Evolutionary conservation across 1,140 invertebrate genomes (phyloP).

Genomic region (Tetragonula clypearis): DNA sequence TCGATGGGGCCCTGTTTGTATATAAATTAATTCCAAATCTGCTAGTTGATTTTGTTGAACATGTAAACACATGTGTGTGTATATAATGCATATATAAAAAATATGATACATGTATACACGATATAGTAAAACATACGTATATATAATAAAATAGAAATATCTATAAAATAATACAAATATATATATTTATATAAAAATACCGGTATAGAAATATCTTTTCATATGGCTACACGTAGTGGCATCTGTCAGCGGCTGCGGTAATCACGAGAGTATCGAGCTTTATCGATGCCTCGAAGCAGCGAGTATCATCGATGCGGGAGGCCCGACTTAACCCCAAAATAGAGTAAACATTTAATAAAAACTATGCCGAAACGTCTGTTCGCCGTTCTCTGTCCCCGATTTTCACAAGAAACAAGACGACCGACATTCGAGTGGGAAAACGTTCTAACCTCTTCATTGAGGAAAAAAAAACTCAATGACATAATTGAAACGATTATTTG

Average conservation of each 20-base stretch:
- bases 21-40: too few relatives aligned
- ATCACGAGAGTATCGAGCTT: conserved; percentile 18
- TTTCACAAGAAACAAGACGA: neutral
- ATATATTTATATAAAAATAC: too few relatives aligned
- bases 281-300: conserved; percentile 40
- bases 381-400: neutral
- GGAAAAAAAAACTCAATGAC: conserved; percentile 31
- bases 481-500: conserved; percentile 53
- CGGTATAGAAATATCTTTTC: neutral
- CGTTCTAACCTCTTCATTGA: neutral
- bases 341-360: conserved; percentile 46
- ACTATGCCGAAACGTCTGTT: neutral
- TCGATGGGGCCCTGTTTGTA: too few relatives aligned
- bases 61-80: too few relatives aligned
- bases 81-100: too few relatives aligned
- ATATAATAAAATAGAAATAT: too few relatives aligned
- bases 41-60: too few relatives aligned
- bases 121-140: too few relatives aligned
- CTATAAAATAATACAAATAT: too few relatives aligned
- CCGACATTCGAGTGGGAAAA: neutral
- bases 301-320: conserved; percentile 51
- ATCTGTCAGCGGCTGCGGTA: conserved; percentile 11
- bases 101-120: too few relatives aligned
- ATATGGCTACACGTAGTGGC: conserved; percentile 25
- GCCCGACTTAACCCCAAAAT: conserved; percentile 51